phyloP scores from a whole-genome alignment of 1,140 invertebrate species.

The Cotesia vestalis region DNA sequence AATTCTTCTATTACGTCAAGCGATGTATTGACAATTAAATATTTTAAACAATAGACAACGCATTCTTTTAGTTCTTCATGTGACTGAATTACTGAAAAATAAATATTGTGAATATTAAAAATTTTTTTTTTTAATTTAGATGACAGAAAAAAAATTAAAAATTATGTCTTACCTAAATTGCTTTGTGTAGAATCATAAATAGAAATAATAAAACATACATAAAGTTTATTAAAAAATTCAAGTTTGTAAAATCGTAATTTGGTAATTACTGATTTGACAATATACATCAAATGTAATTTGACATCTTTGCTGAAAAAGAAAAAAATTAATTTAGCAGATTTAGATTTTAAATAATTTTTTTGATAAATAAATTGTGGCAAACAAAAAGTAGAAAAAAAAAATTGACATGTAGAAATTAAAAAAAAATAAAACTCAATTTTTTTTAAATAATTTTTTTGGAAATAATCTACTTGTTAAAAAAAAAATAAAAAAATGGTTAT shows the following conservation, averaged over 20 bases:
- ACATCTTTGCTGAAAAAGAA: slow-evolving; percentile 56
- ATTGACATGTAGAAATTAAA: no score
- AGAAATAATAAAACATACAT: slow-evolving; percentile 60
- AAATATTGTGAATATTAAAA: slow-evolving; percentile 48
- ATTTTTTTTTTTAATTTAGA: slow-evolving; percentile 18
- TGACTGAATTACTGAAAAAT: slow-evolving; percentile 56
- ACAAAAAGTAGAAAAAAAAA: no score
- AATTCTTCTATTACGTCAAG: slow-evolving; percentile 62
- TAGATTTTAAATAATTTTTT: slow-evolving; percentile 15
- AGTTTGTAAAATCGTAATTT: slow-evolving; percentile 60
- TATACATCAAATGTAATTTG: slow-evolving; percentile 61
- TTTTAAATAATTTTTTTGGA: no score
- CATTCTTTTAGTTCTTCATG: slow-evolving; percentile 72
- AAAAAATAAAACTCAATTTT: no score
- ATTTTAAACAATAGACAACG: slow-evolving; percentile 66
- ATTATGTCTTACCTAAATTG: slow-evolving; percentile 61
- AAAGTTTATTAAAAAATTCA: slow-evolving; percentile 65
- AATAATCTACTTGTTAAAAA: no score
- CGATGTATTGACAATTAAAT: slow-evolving; percentile 63
- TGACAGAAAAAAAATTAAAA: slow-evolving; percentile 12
- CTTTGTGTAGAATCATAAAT: slow-evolving; percentile 64
- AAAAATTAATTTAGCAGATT: slow-evolving; percentile 13
- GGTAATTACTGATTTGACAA: slow-evolving; percentile 58
- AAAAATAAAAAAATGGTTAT: no score
- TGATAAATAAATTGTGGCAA: no score